A percentile compares a stretch with the other conserved stretches of the same genome.
Evolutionary conservation across 2,888 invertebrate genomes (phyloP).

Genomic region (Geotrupes spiniger): DNA sequence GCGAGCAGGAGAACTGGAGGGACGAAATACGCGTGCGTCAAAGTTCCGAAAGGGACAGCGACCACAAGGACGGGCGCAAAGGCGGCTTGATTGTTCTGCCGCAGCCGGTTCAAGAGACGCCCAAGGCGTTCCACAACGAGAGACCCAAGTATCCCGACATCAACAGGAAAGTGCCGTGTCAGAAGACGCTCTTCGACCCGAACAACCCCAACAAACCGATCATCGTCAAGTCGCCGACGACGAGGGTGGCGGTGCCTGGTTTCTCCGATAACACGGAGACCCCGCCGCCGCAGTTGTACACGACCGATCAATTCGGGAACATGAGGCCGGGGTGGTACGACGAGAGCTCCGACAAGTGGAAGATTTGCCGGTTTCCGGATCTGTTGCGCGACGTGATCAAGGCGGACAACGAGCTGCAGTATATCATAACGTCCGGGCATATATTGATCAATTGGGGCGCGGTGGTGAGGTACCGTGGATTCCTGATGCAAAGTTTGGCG

Average conservation of each 20-base stretch:
- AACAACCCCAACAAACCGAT: constrained; percentile 71
- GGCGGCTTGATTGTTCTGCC: constrained; percentile 46
- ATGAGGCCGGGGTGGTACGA: constrained; percentile 59
- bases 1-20: constrained; percentile 45
- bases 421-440: constrained; percentile 59
- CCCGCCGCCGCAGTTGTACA: constrained; percentile 38
- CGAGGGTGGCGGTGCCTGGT: constrained; percentile 40
- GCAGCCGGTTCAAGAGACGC: constrained; percentile 29
- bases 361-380: constrained; percentile 59
- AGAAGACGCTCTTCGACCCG: constrained; percentile 59
- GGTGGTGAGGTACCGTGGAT: constrained; percentile 58
- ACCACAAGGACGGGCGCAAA: constrained; percentile 33
- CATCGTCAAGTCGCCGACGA: constrained; percentile 58
- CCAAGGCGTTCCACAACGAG: constrained; percentile 27
- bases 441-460: constrained; percentile 68
- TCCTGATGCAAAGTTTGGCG: constrained; percentile 66
- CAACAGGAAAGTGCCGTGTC: constrained; percentile 23
- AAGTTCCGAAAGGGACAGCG: constrained; percentile 38
- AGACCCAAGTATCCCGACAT: constrained; percentile 28
- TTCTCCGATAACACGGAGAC: constrained; percentile 40
- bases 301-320: constrained; percentile 54
- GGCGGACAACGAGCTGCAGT: constrained; percentile 67
- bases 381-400: constrained; percentile 64
- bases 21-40: constrained; percentile 44
- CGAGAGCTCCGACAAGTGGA: constrained; percentile 59